These are phyloP conservation scores for Anoplopoma fimbria DNA, from an alignment of 2,113 vertebrate genomes.

Conservation along the genomic window DNA sequence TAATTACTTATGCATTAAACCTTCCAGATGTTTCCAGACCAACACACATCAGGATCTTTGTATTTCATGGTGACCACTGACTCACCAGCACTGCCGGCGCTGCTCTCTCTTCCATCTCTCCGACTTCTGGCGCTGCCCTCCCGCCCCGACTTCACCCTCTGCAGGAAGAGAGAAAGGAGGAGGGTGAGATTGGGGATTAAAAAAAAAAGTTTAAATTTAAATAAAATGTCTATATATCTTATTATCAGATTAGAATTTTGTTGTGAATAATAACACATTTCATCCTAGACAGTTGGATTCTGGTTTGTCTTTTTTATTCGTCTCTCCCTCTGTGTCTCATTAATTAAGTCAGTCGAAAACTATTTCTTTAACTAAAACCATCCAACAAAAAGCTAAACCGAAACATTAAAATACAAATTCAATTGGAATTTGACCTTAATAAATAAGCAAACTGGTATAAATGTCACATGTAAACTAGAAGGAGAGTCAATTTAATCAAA, in stretches of 20 bases:
- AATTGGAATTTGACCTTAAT: not conserved
- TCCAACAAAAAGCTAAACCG: not conserved
- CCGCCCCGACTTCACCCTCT: conserved; percentile 92
- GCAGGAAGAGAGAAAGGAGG: conserved; percentile 13
- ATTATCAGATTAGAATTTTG: not conserved
- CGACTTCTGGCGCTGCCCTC: conserved; percentile 88
- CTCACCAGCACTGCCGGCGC: conserved; percentile 87
- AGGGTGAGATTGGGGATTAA: not conserved
- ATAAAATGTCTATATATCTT: not conserved
- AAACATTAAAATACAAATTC: not conserved
- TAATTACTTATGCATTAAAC: not conserved
- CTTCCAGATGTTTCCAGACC: not conserved
- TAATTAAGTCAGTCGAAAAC: not conserved
- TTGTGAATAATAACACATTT: not conserved
- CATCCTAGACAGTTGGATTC: not conserved
- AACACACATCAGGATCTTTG: not conserved
- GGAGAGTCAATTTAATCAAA: too few relatives aligned
- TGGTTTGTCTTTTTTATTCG: not conserved
- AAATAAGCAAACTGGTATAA: not conserved
- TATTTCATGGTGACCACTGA: conserved; percentile 17
- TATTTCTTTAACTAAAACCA: not conserved
- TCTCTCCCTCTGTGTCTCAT: not conserved
- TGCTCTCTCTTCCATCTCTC: conserved; percentile 85
- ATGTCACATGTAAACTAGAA: not conserved
- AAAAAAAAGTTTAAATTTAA: too few relatives aligned